Base-by-base conservation (phyloP, 2,797 vertebrate genomes). In the Lates japonicus region DNA sequence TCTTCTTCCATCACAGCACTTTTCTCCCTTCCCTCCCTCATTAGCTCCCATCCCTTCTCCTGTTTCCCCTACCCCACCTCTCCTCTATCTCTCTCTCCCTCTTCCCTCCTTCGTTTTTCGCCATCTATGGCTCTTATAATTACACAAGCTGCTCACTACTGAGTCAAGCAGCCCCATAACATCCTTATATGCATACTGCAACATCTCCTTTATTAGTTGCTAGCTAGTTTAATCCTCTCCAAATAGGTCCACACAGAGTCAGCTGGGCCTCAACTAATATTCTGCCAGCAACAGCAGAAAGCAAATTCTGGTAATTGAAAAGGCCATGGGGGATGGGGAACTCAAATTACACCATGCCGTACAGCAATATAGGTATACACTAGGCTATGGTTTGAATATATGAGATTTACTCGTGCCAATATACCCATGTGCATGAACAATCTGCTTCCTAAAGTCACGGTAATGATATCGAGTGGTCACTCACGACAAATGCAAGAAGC, bases 251-350 rank as follows among this genome's bases (percentile, higher is more conserved):
- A 51, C 71, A 82, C 80, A 82, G 83, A 91, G 57, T 84, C 76
- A 58, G 80, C 29, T 59, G 65, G 76, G 78, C 72, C 74, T 82
- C 79, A 57, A 74, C 75, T 83, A 84, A 87, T 88, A 86, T 88
- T 85, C 87, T 85, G 83, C 84, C 85, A 72, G 84, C 73, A 60
- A 82, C 65, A 81, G 81, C 82, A 87, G 83, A 91, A 93, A 94
- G 89, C 90, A 89, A 81, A 90, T 87, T 89, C 80, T 77, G 63
- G 82, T 92, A 92, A 94, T 91, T 92, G 90, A 93, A 88, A 90
- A 82, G 85, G 69, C 90, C 35, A 10, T 17, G 16, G 70, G 85
- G 90, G 49, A 63, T 46, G 29, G 29, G 52, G 11, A 67, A 54
- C 65, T 76, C 46, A 82, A 80, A 87, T 84, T 72, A 70, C 59